Percentiles rank a stretch among this genome's conserved stretches.
Conservation (phyloP, 2,797 vertebrate genomes). For the Tauraco hartlaubi region DNA sequence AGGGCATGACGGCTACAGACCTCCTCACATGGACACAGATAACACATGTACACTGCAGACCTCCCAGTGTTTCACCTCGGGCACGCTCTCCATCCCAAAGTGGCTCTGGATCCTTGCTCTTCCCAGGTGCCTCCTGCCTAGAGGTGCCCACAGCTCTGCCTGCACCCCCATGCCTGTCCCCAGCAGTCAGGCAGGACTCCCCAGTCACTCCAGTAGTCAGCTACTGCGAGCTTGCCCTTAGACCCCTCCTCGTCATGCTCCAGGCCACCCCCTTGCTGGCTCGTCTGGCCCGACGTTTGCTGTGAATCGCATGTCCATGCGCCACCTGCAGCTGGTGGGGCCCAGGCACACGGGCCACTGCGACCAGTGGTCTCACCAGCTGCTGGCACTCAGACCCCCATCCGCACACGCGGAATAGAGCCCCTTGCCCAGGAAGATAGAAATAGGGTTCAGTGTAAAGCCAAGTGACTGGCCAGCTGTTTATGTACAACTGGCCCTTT, state of each 20-base stretch:
- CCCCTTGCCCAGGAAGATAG: accelerated
- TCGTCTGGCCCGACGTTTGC: accelerated
- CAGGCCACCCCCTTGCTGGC: background rate
- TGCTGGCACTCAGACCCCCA: background rate
- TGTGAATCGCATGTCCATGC: background rate
- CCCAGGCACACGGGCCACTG: background rate
- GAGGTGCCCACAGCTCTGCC: background rate
- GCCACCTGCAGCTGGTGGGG: background rate
- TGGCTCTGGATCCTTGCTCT: background rate
- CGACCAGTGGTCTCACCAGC: background rate
- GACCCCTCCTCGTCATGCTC: background rate
- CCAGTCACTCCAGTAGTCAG: background rate
- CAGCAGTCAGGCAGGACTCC: background rate
- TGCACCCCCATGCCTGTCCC: background rate
- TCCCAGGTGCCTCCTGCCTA: background rate
- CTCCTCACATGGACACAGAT: background rate
- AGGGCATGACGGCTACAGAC: background rate
- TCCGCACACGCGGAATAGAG: accelerated
- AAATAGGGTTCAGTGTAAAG: background rate
- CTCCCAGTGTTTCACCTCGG: background rate
- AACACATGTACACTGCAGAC: background rate
- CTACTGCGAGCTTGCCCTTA: background rate
- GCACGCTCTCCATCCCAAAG: background rate
- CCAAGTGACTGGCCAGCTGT: background rate
- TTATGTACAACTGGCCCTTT: background rate